Evolutionary conservation across 2,797 vertebrate genomes (phyloP), one percentile per base, ranked within the genome.

Genomic region (Dicrostonyx torquatus): DNA sequence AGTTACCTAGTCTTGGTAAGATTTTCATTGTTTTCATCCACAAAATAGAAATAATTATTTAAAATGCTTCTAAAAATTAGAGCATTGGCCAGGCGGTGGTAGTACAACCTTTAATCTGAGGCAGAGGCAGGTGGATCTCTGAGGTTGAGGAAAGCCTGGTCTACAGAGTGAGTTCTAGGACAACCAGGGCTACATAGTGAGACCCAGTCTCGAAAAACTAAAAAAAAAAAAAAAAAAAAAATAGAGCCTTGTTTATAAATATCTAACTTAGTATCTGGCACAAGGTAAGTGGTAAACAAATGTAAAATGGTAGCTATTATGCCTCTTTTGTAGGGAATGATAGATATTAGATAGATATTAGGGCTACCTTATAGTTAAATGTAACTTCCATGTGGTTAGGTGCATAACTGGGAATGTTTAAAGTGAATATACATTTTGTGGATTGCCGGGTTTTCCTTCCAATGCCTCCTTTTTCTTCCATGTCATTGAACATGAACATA

Each of bases 31-130:
- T 83, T 93, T 24, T 31, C 18, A 95, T 86, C 43, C 88, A 45
- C 24, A 70, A 77, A 93, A 87, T 45, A 92, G 70, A 96, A 89
- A 70, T 70, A 82, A 84, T 91, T 60, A 60, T 94, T 43, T 78
- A 93, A 88, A 34, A 92, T 93, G n/a, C 75, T 93, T 85, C 62
- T 82, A 70, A 85, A 92, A 48, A 89, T 91, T 87, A 80, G 29
- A 68, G 34, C 66, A 68, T 68, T 68, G 66, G 34, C 15, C 7
- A 5, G 55, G 55, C 20, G 20, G 20, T 58, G 55, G 20, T 22
- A 58, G 7, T 58, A 22, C 20, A 58, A 58, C 55, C 55, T 58
- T 58, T 58, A 22, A 58, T 58, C 20, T 18, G 55, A 58, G 55
- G 55, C 55, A 58, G 20, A 58, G 55, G 55, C 55, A 58, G 20